Evolutionary conservation across 2,888 invertebrate genomes (phyloP).

Genomic region (Hydrotaea diabolus): DNA sequence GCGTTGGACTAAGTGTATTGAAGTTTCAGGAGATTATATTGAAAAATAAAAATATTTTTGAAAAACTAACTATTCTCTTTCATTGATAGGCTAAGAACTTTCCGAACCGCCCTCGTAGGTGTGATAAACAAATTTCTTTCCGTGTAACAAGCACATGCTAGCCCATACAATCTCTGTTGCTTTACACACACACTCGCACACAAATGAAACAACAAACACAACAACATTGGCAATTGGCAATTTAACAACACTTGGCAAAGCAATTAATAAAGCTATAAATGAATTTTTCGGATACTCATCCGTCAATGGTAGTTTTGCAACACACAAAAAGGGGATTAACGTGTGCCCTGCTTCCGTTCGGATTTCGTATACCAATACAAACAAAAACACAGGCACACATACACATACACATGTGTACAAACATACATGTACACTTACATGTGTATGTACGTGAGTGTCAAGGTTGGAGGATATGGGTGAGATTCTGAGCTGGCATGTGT

Average conservation of each 20-base stretch:
- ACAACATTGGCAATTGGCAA: constrained; percentile 46
- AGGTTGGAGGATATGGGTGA: not conserved
- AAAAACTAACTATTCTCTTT: too few species aligned
- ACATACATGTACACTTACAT: not conserved
- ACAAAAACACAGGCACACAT: not conserved
- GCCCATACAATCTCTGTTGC: not conserved
- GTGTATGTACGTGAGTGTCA: not conserved
- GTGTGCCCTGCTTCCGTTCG: constrained; percentile 15
- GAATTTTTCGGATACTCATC: constrained; percentile 62
- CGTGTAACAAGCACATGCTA: too few species aligned
- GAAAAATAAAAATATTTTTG: too few species aligned
- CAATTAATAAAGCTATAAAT: constrained; percentile 69
- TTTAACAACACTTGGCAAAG: constrained; percentile 61
- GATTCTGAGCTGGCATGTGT: too few species aligned
- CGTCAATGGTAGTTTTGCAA: constrained; percentile 48
- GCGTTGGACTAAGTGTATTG: too few species aligned
- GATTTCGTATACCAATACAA: not conserved
- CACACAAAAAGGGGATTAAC: constrained; percentile 15
- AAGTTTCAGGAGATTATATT: too few species aligned
- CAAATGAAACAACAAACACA: not conserved
- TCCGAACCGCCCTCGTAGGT: too few species aligned
- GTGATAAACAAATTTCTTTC: too few species aligned
- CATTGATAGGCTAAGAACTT: too few species aligned
- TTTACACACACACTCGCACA: constrained; percentile 10
- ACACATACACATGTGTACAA: not conserved